These are phyloP conservation scores for Caranx melampygus DNA, from an alignment of 2,113 vertebrate species.

Conservation along the genomic window DNA sequence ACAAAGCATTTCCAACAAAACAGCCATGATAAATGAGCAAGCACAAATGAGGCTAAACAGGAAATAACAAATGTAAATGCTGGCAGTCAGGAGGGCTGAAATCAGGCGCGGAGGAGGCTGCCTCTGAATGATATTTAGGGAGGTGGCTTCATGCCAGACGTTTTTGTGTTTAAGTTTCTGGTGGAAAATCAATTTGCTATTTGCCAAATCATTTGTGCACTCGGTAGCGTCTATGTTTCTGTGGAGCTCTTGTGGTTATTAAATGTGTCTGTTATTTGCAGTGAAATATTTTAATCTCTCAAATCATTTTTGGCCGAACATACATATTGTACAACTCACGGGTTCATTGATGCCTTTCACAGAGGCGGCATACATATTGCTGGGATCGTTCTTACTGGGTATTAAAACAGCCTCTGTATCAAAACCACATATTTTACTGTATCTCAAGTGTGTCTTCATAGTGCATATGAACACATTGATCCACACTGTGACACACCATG, in stretches of 20 bases:
- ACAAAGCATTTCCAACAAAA: constrained; percentile 25
- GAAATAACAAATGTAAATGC: constrained; percentile 50
- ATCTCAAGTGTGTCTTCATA: constrained; percentile 6
- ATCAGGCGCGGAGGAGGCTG: constrained; percentile 27
- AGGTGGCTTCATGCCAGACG: constrained; percentile 32
- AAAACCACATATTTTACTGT: constrained; percentile 8
- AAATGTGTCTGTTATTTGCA: constrained; percentile 33
- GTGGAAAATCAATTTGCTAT: constrained; percentile 49
- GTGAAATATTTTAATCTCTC: constrained; percentile 39
- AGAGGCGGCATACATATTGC: constrained; percentile 4
- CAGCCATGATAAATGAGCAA: constrained; percentile 37
- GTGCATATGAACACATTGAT: neutral
- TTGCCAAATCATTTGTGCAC: constrained; percentile 34
- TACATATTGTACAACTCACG: constrained; percentile 18
- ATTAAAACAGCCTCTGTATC: constrained; percentile 27
- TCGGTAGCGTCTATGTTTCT: constrained; percentile 18
- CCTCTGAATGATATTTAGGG: constrained; percentile 47
- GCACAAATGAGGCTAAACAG: constrained; percentile 46
- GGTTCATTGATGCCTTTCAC: constrained; percentile 25
- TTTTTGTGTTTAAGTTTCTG: constrained; percentile 44
- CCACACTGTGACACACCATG: neutral
- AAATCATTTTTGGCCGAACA: constrained; percentile 36
- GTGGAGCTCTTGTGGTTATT: constrained; percentile 26
- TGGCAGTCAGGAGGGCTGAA: constrained; percentile 19
- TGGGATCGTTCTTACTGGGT: neutral